Base-by-base conservation (phyloP, 2,888 invertebrate genomes). In the Teinopalpus imperialis region DNA sequence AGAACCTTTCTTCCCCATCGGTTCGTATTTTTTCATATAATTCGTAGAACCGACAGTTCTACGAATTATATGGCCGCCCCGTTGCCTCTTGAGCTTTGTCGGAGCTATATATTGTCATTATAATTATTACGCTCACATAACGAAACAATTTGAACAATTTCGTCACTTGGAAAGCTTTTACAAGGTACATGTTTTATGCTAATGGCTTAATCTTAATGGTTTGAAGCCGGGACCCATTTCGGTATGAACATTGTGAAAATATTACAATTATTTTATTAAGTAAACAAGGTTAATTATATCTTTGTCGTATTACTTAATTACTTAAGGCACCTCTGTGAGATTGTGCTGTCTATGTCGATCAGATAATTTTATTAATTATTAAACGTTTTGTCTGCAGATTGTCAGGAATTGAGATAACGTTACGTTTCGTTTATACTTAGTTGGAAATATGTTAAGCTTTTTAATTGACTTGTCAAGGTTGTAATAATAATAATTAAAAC, bases 401-500 rank as follows among this genome's bases (percentile, higher is more conserved):
- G 34, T 34, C 34, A 34, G 4, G 7, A 34, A 34, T 34, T 34
- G 21, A 34, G 34, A 34, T 34, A 34, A 34, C 16, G 34, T 16
- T 9, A 14, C 20, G n/a, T 21, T 21, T 10, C 32, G 20, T 34
- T 34, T 34, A 21, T 21, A 34, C 20, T 20, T 12, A 34, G 21
- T 10, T 34, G 20, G 9, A 32, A 32, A 32, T 32, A 34, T 12
- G 12, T 34, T 12, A 4, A n/a, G 34, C 21, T 20, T 34, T 21
- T 21, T 34, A 20, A 34, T 21, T 20, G n/a, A n/a, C n/a, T n/a
- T n/a, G 21, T 12, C 12, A 13, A 34, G 20, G 12, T 34, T n/a
- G n/a, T n/a, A n/a, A n/a, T n/a, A n/a, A n/a, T n/a, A n/a, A n/a
- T n/a, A n/a, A n/a, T n/a, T n/a, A n/a, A n/a, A n/a, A n/a, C n/a